phyloP scores from a whole-genome alignment of 2,797 vertebrate species.

The Chanos chanos region DNA sequence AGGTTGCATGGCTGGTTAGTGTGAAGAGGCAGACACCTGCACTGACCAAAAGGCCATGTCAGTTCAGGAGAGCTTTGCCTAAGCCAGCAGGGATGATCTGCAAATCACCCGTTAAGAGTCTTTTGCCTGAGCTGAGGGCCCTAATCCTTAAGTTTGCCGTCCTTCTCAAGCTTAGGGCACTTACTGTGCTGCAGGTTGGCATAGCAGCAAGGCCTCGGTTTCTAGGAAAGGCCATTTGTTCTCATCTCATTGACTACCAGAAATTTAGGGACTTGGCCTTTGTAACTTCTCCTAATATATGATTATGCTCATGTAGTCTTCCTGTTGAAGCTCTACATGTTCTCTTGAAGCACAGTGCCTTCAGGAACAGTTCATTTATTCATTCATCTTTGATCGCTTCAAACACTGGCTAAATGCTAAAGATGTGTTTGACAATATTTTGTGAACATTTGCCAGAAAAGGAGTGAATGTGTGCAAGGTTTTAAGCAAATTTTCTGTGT shows the following conservation, averaged over 20 bases:
- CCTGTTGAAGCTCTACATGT: no score
- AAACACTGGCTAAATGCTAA: no score
- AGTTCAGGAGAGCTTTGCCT: slow-evolving; percentile 74
- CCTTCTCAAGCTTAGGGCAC: slow-evolving; percentile 70
- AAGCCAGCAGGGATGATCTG: slow-evolving; percentile 72
- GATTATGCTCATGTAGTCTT: not conserved
- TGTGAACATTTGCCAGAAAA: no score
- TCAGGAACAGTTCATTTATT: no score
- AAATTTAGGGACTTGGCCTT: not conserved
- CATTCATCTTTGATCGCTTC: no score
- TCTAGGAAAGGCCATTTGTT: slow-evolving; percentile 53
- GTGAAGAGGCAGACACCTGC: slow-evolving; percentile 64
- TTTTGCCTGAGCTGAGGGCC: slow-evolving; percentile 77
- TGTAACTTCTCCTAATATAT: not conserved
- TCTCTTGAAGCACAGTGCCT: no score
- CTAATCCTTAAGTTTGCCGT: slow-evolving; percentile 82
- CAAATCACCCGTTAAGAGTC: slow-evolving; percentile 88
- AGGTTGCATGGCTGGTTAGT: slow-evolving; percentile 37
- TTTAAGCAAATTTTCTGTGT: no score
- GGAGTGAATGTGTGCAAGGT: no score
- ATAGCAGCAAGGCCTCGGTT: slow-evolving; percentile 63
- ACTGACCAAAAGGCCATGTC: slow-evolving; percentile 62
- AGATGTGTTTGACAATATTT: no score
- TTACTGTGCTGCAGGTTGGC: slow-evolving; percentile 66
- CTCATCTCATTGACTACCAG: not conserved